Evolutionary conservation across 2,888 invertebrate species (phyloP), one percentile per base, ranked within the genome.

Genomic region (Diachrysia chrysitis): DNA sequence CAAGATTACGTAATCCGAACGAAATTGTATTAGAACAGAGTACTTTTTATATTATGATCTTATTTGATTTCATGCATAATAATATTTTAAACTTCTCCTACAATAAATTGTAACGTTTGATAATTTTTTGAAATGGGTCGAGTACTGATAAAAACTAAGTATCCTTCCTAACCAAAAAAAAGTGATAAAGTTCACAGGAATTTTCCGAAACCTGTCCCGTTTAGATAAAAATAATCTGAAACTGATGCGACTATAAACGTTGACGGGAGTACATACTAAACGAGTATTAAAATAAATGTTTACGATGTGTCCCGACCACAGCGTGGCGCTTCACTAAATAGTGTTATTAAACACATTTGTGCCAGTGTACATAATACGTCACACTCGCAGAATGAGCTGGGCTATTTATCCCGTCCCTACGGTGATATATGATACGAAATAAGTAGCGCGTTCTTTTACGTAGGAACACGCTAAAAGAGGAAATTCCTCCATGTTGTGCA

Each of bases 281-380:
- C 51, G 58, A 56, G 32, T 62, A 29, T 58, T 66, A 63, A 62
- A 65, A 51, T 73, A 71, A 73, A 73, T 79, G 68, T 79, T 79
- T 68, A 79, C 66, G 73, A 68, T 54, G 51, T 69, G 48, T 70
- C 48, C 56, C 53, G 48, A 63, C 68, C 32, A 48, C 16, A 12
- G 54, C 37, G 55, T 23, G 57, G 19, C 51, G 48, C 46, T 56
- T 55, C 60, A 59, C 29, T 17, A 29, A 37, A 63, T 54, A 35
- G 57, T 68, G 56, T 59, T 63, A 56, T 62, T 57, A 59, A 57
- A 66, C 63, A 56, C 48, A 35, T 42, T 56, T 61, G n/a, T 55
- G 54, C 19, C 12, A 51, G 48, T 32, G 56, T 60, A 59, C 55
- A 59, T 55, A 66, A 23, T 48, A n/a, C 19, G 60, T 46, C 42